Evolutionary conservation across 2,888 invertebrate species (phyloP).

Genomic region (Megalurothrips usitatus): DNA sequence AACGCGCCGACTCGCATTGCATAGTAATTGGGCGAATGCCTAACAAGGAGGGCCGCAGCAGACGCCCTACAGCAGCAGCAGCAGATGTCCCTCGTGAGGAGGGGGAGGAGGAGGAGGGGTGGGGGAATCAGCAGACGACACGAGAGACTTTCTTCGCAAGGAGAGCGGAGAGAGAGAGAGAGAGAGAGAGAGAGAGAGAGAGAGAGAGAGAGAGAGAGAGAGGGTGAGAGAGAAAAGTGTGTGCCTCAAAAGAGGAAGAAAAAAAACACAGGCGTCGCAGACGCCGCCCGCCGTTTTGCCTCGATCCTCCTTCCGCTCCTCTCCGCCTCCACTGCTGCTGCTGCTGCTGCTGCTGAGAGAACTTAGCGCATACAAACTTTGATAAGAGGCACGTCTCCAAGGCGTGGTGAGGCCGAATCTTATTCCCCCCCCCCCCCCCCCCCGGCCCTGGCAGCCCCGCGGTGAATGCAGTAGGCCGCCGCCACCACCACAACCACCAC

Average conservation of each 20-base stretch:
- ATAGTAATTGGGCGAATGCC: conserved; percentile 18
- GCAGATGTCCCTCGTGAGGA: not conserved
- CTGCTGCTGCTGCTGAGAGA: not conserved
- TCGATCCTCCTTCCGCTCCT: not conserved
- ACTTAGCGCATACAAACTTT: not conserved
- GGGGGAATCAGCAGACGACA: conserved; percentile 9
- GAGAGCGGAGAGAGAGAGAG: not conserved
- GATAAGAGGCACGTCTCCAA: not conserved
- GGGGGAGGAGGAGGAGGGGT: not conserved
- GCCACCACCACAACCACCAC: too few relatives aligned
- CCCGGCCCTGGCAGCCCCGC: too few relatives aligned
- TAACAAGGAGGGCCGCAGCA: not conserved
- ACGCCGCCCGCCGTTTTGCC: too few relatives aligned
- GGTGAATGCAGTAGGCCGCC: too few relatives aligned
- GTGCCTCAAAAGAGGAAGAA: too few relatives aligned
- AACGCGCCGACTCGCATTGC: not conserved
- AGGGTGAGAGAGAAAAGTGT: too few relatives aligned
- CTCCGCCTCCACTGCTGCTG: not conserved
- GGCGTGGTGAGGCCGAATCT: too few relatives aligned
- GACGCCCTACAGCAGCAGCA: not conserved
- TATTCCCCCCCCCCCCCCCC: too few relatives aligned
- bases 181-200: too few relatives aligned
- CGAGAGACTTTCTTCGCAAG: not conserved
- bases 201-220: too few relatives aligned
- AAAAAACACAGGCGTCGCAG: too few relatives aligned